Percentiles rank a stretch among this genome's conserved stretches.
phyloP scores from a whole-genome alignment of 2,797 vertebrate species.

The Enteromius anoplus region DNA sequence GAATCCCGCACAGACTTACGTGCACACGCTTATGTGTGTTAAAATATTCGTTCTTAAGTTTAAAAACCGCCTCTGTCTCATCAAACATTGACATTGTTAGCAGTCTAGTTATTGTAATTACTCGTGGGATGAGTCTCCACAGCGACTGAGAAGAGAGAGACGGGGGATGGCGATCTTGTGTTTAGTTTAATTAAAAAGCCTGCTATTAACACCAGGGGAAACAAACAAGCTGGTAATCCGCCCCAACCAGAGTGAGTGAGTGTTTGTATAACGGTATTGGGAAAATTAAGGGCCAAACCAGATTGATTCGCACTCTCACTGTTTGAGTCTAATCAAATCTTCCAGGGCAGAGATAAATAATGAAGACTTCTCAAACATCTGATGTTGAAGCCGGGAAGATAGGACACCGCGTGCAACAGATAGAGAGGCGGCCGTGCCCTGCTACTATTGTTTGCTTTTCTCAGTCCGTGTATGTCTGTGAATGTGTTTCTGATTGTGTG shows the following conservation, averaged over 20 bases:
- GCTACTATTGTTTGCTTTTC: conserved; percentile 4
- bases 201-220: conserved; percentile 33
- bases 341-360: conserved; percentile 6
- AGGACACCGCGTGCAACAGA: not conserved
- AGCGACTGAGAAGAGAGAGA: conserved; percentile 1
- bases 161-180: conserved; percentile 30
- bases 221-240: conserved; percentile 39
- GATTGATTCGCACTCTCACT: conserved; percentile 19
- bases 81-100: conserved; percentile 28
- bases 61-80: conserved; percentile 2
- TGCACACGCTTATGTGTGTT: not conserved
- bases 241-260: conserved; percentile 4
- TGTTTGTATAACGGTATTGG: conserved; percentile 20
- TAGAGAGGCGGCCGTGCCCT: not conserved
- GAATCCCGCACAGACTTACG: not conserved
- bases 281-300: conserved; percentile 8
- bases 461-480: conserved; percentile 6
- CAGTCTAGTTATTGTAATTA: conserved; percentile 19
- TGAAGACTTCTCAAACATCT: conserved; percentile 5
- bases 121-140: conserved; percentile 12
- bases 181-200: conserved; percentile 44
- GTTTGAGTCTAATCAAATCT: conserved; percentile 24
- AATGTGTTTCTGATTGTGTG: conserved; percentile 41
- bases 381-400: not conserved
- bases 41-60: not conserved